These are phyloP conservation scores for Nixonia krombeini DNA, from an alignment of 1,140 invertebrate genomes.

Conservation along the genomic window DNA sequence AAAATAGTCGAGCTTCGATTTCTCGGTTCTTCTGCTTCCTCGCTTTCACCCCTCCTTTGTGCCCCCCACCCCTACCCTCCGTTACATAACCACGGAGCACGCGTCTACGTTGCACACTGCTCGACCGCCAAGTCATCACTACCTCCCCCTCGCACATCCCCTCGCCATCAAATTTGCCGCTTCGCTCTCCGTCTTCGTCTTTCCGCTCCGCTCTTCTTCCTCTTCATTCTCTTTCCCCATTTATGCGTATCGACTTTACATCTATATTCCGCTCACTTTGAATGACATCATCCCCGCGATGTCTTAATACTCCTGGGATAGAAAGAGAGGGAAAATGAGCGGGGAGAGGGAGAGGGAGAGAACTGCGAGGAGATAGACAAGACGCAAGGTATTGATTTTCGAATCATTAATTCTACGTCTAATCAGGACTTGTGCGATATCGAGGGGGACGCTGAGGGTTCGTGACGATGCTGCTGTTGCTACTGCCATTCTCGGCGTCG, in stretches of 20 bases:
- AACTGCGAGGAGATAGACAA: not conserved
- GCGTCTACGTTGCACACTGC: too few relatives aligned
- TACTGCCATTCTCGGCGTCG: constrained; percentile 30
- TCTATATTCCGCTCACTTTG: constrained; percentile 12
- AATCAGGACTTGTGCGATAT: constrained; percentile 69
- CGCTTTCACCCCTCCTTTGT: constrained; percentile 7
- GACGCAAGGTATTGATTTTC: constrained; percentile 68
- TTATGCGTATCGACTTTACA: constrained; percentile 7
- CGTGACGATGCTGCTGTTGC: constrained; percentile 38
- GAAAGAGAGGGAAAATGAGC: constrained; percentile 35
- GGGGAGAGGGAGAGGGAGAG: not conserved
- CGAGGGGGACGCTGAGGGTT: constrained; percentile 48
- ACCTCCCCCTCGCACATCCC: constrained; percentile 8
- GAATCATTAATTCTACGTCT: constrained; percentile 72
- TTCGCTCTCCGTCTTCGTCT: constrained; percentile 7
- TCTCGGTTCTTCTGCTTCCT: constrained; percentile 1
- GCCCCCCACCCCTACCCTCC: not conserved
- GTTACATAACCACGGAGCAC: too few relatives aligned
- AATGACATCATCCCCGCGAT: constrained; percentile 43
- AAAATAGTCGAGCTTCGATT: constrained; percentile 65
- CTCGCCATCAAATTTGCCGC: constrained; percentile 10
- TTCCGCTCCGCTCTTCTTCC: constrained; percentile 31
- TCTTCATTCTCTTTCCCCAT: constrained; percentile 20
- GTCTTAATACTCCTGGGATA: constrained; percentile 60
- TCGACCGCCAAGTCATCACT: too few relatives aligned